phyloP scores from a whole-genome alignment of 2,888 invertebrate genomes.

The Chirona hameri region DNA sequence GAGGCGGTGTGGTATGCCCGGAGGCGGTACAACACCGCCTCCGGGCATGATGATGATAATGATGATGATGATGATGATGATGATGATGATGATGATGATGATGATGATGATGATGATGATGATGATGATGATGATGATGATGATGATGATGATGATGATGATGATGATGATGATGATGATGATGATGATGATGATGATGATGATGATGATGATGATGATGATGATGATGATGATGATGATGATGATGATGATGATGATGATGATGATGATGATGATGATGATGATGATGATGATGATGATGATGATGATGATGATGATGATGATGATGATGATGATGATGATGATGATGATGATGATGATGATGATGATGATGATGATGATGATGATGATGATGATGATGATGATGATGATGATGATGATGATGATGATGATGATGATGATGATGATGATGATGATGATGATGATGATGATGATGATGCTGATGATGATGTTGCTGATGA shows the following conservation, averaged over 20 bases:
- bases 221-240: constrained; percentile 22
- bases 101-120: constrained; percentile 22
- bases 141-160: constrained; percentile 22
- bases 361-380: constrained; percentile 22
- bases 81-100: constrained; percentile 22
- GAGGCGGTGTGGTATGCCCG: no score
- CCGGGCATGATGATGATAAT: constrained; percentile 22
- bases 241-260: constrained; percentile 22
- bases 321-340: constrained; percentile 10
- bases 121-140: constrained; percentile 11
- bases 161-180: constrained; percentile 22
- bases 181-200: constrained; percentile 22
- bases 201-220: constrained; percentile 22
- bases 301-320: constrained; percentile 22
- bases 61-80: constrained; percentile 22
- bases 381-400: constrained; percentile 22
- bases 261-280: constrained; percentile 22
- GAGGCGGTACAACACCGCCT: no score
- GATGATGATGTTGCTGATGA: no score
- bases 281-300: constrained; percentile 22
- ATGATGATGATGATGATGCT: no score
- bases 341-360: constrained; percentile 22
- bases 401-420: constrained; percentile 22
- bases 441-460: constrained; percentile 9
- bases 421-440: constrained; percentile 22